Base-by-base conservation (phyloP, 1,140 invertebrate genomes). In the Zaprionus capensis region DNA sequence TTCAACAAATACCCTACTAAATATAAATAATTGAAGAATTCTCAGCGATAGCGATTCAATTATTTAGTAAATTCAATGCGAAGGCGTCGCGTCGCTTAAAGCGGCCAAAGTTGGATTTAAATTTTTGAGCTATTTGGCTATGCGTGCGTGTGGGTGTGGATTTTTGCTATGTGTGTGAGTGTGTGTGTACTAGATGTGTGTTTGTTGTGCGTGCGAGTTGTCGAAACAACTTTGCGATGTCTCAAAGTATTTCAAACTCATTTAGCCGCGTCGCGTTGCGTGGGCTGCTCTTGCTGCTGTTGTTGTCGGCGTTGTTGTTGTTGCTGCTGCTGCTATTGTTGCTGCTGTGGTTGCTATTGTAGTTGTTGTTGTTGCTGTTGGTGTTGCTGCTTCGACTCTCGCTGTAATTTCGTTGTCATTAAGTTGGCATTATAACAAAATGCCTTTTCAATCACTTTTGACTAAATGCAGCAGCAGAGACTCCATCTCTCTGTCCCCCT, bases 361-460 rank as follows among this genome's bases (percentile, higher is more conserved):
- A 34, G 44, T 26, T 59, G 26, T 22, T 31, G 62, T 12, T 55
- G 61, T 12, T 51, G 55, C 28, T 69, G 38, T 36, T 59, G 36
- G 1, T 71, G 68, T n/a, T 61, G 74, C 71, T 73, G 70, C 74
- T 63, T 78, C 84, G 85, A 81, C 85, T 88, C 84, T 78, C 88
- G 85, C 75, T 81, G 85, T 90, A 88, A 88, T 88, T 88, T 90
- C 85, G 85, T 90, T 90, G 85, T 88, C 85, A 88, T 88, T 88
- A 88, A 88, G 85, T 90, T 90, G 85, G 85, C 85, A 90, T 90
- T 90, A 91, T 90, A 90, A 90, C 85, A 90, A 90, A 90, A 90
- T 90, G 85, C 85, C 85, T 90, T 90, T 90, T 90, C 85, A 90
- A 90, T 90, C 85, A 90, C 85, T 90, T 90, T 88, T 90, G 85